phyloP scores from a whole-genome alignment of 2,888 invertebrate genomes.

The Catocala fraxini region DNA sequence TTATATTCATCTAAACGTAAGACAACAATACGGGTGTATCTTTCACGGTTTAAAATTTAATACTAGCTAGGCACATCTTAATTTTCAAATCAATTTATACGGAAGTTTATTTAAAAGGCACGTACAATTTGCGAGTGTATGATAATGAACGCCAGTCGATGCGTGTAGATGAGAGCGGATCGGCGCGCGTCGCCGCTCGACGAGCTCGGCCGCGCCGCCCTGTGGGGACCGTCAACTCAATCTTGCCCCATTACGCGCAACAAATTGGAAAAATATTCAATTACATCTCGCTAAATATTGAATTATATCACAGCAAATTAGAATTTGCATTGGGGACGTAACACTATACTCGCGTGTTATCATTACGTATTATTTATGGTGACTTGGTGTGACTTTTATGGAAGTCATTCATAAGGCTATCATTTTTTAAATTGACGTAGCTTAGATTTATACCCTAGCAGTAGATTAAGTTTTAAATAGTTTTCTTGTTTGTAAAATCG shows the following conservation, averaged over 20 bases:
- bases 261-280: constrained; percentile 88
- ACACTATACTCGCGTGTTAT: constrained; percentile 54
- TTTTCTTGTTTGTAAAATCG: no score
- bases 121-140: constrained; percentile 19
- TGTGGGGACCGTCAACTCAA: constrained; percentile 84
- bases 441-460: no score
- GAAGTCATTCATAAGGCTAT: no score
- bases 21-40: no score
- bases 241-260: constrained; percentile 87
- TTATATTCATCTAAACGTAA: no score
- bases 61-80: no score
- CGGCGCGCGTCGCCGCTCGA: constrained; percentile 48
- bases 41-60: no score
- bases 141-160: constrained; percentile 63
- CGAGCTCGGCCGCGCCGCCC: constrained; percentile 44
- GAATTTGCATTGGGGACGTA: constrained; percentile 78
- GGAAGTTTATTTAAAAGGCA: constrained; percentile 5
- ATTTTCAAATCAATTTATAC: no score
- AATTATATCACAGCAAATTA: constrained; percentile 87
- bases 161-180: constrained; percentile 55
- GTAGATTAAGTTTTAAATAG: no score
- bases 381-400: no score
- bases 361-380: constrained; percentile 10
- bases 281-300: constrained; percentile 86
- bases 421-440: no score